phyloP scores from a whole-genome alignment of 2,797 vertebrate species.

The Mormyrus proboscirostris region DNA sequence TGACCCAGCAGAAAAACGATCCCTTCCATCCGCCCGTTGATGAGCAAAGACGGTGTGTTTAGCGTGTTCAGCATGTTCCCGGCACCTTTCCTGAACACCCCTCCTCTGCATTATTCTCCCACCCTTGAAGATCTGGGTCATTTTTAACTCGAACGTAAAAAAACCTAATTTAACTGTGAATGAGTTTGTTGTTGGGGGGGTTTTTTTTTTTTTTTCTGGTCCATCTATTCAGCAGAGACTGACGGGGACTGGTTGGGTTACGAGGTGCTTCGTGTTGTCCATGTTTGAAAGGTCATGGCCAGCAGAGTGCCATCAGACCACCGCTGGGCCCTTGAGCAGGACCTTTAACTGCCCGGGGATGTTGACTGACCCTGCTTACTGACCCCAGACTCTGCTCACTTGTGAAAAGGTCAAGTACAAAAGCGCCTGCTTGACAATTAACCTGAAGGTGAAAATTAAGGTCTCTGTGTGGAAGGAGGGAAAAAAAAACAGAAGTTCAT shows the following conservation, averaged over 20 bases:
- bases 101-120: background rate
- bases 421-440: background rate
- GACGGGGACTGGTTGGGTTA: background rate
- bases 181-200: background rate
- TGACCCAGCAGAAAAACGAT: background rate
- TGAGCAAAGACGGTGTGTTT: background rate
- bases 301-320: background rate
- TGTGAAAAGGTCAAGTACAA: no score
- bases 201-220: background rate
- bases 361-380: background rate
- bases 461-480: background rate
- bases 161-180: background rate
- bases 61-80: background rate
- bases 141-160: background rate
- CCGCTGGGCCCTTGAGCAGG: background rate
- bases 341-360: background rate
- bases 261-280: background rate
- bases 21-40: background rate
- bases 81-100: background rate
- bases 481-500: background rate
- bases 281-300: background rate
- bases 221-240: background rate
- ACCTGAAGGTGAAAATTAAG: background rate
- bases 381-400: background rate
- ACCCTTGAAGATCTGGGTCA: background rate